Base-by-base conservation (phyloP, 2,797 vertebrate genomes). In the Craterocephalus amniculus region DNA sequence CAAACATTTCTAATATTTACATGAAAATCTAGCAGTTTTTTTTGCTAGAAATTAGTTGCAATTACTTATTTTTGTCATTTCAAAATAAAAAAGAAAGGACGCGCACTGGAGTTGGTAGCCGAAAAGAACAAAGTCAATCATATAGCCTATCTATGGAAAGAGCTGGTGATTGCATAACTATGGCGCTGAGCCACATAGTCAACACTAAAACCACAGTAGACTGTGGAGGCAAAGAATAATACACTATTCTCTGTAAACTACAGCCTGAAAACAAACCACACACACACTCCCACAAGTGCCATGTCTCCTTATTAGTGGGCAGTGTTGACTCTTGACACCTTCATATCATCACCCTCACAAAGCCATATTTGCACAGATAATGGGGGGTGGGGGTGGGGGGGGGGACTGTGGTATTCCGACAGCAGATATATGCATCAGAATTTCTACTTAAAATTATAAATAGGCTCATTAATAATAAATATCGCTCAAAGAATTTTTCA, bases 301-400 rank as follows among this genome's bases (percentile, higher is more conserved):
- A 68, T 66, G 20, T 45, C 48, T 63, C 58, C 67, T 67, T 38
- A 71, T 82, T 81, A 83, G 85, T 83, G 79, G 78, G 84, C 77
- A 74, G 65, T 84, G 84, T 72, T 84, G 86, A 86, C 78, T 88
- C 58, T 31, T 67, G 70, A 73, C 83, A 81, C 81, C 74, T 81
- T 60, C 70, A 74, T 67, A 85, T 76, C 68, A 79, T 29, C 54
- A 62, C n/a, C 70, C 69, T 72, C 57, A 75, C 52, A 55, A 54
- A 75, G 58, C 48, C 58, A 63, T 43, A 62, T 56, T 40, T 29
- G 48, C 40, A 32, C 27, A 70, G 27, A 78, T 58, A 51, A n/a
- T 31, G 29, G 29, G 29, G 6, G 2, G 6, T 4, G 3, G 2
- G 20, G n/a, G n/a, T 31, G 29, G 29, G 29, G 6, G 2, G 6